Conservation (phyloP, 1,140 invertebrate genomes). For the Colletes latitarsis region DNA sequence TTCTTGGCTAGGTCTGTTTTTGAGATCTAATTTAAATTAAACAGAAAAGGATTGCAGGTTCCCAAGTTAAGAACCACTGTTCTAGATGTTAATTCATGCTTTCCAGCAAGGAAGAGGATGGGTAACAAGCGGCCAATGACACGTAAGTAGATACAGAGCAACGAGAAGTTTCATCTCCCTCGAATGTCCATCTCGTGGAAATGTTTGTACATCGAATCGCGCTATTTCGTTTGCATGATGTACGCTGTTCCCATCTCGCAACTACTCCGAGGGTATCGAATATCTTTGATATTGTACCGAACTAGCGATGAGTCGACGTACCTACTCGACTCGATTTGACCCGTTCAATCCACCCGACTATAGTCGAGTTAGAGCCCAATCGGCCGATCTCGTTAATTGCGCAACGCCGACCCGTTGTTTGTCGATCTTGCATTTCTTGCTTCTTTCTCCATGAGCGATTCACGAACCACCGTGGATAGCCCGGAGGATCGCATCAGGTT, state of each 20-base stretch:
- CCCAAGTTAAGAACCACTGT: too few species aligned
- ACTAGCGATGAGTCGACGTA: conserved; percentile 48
- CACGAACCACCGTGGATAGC: conserved; percentile 60
- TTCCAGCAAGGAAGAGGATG: neutral
- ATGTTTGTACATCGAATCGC: neutral
- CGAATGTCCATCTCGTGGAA: neutral
- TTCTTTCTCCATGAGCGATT: conserved; percentile 57
- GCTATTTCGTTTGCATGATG: neutral
- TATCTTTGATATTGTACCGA: conserved; percentile 17
- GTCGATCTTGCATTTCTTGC: conserved; percentile 53
- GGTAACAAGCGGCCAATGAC: neutral
- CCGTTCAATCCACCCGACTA: conserved; percentile 27
- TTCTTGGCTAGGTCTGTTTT: too few species aligned
- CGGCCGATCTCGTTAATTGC: conserved; percentile 61
- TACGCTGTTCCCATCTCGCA: conserved; percentile 18
- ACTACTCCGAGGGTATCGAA: conserved; percentile 15
- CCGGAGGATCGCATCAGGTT: conserved; percentile 57
- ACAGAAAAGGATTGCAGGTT: too few species aligned
- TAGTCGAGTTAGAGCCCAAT: conserved; percentile 36
- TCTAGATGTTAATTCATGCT: neutral
- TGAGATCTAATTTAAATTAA: too few species aligned
- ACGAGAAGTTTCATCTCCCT: conserved; percentile 16
- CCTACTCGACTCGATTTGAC: conserved; percentile 45
- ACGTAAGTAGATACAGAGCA: neutral
- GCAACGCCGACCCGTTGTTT: conserved; percentile 56